Base-by-base conservation (phyloP, 2,888 invertebrate genomes). In the Hermodice carunculata region DNA sequence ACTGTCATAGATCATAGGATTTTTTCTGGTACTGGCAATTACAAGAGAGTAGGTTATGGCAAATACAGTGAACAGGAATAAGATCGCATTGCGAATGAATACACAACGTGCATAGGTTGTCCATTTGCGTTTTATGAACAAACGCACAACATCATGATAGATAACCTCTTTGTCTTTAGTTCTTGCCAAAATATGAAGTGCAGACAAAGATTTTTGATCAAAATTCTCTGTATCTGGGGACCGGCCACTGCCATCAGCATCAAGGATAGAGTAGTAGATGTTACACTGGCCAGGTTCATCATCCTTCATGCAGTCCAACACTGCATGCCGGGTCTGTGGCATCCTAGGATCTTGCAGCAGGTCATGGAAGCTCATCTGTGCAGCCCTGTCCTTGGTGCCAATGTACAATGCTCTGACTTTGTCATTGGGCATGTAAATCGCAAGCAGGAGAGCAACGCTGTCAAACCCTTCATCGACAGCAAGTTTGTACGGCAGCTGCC, bases 221-320 rank as follows among this genome's bases (percentile, higher is more conserved):
- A 79, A 80, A 1, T 69, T 52, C 1, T 70, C 64, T 44, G 77
- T 70, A 19, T 65, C 53, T 1, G 81, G 81, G 22, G 77, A 54
- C 43, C 77, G 51, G 3, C 79, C 80, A 5, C 70, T 59, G 2
- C 71, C 73, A 61, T 81, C 81, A 11, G 76, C 69, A 40, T 81
- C 81, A 26, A 80, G 61, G 31, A 80, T 57, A 31, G 74, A 66
- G 53, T 81, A 81, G 62, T 75, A 75, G 1, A 80, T 76, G 17
- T 70, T 64, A 54, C 73, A 66, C 22, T 74, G 71, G n/a, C 70
- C 70, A 11, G 71, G 66, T 19, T 76, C n/a, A n/a, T n/a, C 60
- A 42, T 81, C 79, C n/a, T 78, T 70, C 75, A 79, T 74, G 57
- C 80, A 79, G 66, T 80, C 80, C 44, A 81, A 61, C 8, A 81